A percentile compares a stretch with the other conserved stretches of the same genome.
Conservation (phyloP, 2,113 vertebrate species). For the Petromus typicus region DNA sequence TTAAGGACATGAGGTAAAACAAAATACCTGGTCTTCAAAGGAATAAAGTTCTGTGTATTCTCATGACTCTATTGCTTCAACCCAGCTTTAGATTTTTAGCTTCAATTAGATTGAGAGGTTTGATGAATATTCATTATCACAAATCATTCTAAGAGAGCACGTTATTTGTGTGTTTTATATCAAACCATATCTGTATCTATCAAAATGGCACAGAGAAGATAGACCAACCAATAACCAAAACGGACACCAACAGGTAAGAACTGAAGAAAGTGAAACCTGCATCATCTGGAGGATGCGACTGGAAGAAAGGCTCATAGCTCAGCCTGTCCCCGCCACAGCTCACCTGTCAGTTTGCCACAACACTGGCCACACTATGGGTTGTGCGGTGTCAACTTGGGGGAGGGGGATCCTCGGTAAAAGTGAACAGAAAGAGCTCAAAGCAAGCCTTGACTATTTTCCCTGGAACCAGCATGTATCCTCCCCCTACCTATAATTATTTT, state of each 20-base stretch:
- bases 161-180: background rate
- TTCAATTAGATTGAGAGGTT: background rate
- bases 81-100: background rate
- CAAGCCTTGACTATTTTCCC: background rate
- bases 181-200: background rate
- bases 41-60: background rate
- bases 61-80: background rate
- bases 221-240: background rate
- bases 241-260: background rate
- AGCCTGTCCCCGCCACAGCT: background rate
- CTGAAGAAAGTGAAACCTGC: background rate
- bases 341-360: background rate
- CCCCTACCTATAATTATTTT: background rate
- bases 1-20: background rate
- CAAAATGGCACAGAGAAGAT: background rate
- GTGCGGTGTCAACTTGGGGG: background rate
- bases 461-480: background rate
- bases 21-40: background rate
- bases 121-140: background rate
- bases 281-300: background rate
- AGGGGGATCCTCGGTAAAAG: background rate
- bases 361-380: rapidly evolving
- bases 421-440: background rate
- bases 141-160: background rate
- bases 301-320: background rate